phyloP scores from a whole-genome alignment of 2,113 vertebrate genomes.

The Elachura formosa region DNA sequence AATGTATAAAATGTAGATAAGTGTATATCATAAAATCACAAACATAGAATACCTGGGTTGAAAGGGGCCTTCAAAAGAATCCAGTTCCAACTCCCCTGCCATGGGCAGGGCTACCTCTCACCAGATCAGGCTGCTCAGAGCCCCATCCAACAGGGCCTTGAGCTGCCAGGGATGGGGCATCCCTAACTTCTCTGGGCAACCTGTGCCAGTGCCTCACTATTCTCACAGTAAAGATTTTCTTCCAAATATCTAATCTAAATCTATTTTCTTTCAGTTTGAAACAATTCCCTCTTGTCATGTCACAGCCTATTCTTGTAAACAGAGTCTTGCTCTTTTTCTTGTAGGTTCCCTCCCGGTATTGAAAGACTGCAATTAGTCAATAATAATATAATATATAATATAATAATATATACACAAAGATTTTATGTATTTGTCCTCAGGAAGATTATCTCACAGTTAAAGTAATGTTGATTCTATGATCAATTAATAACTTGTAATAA shows the following conservation, averaged over 20 bases:
- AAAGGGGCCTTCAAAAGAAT: background rate
- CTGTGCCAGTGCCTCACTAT: background rate
- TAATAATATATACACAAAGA: background rate
- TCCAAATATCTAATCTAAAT: background rate
- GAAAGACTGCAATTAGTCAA: background rate
- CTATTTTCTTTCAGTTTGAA: background rate
- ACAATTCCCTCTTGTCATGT: background rate
- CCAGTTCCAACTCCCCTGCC: accelerated
- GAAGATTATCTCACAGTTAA: background rate
- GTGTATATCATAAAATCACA: background rate
- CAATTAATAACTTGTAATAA: background rate
- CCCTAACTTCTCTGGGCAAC: accelerated
- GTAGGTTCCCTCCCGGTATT: background rate
- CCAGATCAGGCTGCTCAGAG: background rate
- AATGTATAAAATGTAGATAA: background rate
- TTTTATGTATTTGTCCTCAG: background rate
- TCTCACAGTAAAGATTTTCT: background rate
- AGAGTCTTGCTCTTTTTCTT: background rate
- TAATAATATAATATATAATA: background rate
- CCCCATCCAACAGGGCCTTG: accelerated
- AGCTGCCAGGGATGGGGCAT: accelerated
- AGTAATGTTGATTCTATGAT: background rate
- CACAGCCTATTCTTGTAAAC: background rate
- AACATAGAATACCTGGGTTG: background rate
- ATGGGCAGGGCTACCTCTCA: accelerated